Conservation (phyloP, 1,140 invertebrate genomes). For the Trachelipus rathkii region DNA sequence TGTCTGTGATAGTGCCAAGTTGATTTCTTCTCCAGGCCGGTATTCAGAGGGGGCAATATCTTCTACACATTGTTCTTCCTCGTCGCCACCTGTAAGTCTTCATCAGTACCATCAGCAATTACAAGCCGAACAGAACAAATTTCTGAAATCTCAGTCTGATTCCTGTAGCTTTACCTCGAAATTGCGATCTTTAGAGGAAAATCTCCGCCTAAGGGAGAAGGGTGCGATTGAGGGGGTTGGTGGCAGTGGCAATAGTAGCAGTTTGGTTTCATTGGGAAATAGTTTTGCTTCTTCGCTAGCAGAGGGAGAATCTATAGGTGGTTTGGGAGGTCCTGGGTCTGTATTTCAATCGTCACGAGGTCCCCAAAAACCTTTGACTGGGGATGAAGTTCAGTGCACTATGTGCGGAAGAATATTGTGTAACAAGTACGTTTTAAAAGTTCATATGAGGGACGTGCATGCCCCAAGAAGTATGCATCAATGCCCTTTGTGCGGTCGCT, state of each 20-base stretch:
- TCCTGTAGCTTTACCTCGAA: not conserved
- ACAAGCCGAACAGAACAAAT: not conserved
- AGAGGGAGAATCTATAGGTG: not conserved
- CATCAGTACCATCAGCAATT: not conserved
- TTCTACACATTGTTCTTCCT: not conserved
- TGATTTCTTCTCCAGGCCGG: not conserved
- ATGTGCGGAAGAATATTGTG: conserved; percentile 81
- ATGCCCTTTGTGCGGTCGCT: conserved; percentile 81
- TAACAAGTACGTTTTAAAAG: conserved; percentile 73
- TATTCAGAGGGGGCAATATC: not conserved
- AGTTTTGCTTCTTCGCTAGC: not conserved
- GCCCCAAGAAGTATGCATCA: conserved; percentile 78
- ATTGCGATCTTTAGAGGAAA: not conserved
- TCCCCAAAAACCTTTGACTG: not conserved
- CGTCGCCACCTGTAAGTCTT: not conserved
- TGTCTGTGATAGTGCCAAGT: not conserved
- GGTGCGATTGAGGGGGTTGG: not conserved
- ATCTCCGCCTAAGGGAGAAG: not conserved
- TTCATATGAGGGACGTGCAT: conserved; percentile 81
- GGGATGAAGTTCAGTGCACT: conserved; percentile 77
- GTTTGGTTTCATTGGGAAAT: not conserved
- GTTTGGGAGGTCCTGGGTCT: not conserved
- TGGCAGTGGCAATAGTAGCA: not conserved
- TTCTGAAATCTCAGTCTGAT: not conserved
- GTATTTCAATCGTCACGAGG: not conserved